Evolutionary conservation across 2,113 vertebrate genomes (phyloP), one percentile per base, ranked within the genome.

Genomic region (Malaclemys terrapin): DNA sequence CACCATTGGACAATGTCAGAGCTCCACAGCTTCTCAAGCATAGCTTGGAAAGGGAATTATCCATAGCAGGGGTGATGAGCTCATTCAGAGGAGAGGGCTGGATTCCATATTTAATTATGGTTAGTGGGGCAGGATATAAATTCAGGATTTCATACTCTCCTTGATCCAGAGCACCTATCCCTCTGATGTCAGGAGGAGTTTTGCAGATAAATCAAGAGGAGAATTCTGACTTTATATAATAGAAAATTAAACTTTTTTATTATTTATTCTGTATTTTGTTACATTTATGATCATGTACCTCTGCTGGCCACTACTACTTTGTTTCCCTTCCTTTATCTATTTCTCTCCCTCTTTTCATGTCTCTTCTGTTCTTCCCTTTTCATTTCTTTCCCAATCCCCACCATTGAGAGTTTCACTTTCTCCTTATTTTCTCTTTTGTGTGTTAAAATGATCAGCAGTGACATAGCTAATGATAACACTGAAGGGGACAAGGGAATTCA

Each of bases 1-100:
- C 0, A 0, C 35, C 35, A n/a, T 38, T 69, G 29, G 62, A n/a
- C 7, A 69, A 35, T 5, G 8, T 38, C n/a, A 17, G 10, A 1
- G 4, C 1, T 4, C 10, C 1, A 14, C 3, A 31, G 16, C 1
- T 57, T 54, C 87, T 89, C 56, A 75, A 11, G 8, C 6, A 89
- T 16, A 27, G 79, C 4, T 1, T 54, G 2, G 2, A 45, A 88
- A 80, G 31, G 45, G 49, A 89, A 85, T 0, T 0, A 5, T 72
- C 50, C 85, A 9, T 14, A 53, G 5, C 4, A 8, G 5, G 1
- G 0, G 56, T 47, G 80, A 53, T 2, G 20, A 16, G 45, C 5
- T 5, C 52, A 90, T 96, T 82, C 78, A 59, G 69, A 91, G 8
- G 69, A 92, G 8, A 52, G 25, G 2, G 3, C 3, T 59, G 59